phyloP scores from a whole-genome alignment of 2,113 vertebrate species.

The Bambusicola thoracicus region DNA sequence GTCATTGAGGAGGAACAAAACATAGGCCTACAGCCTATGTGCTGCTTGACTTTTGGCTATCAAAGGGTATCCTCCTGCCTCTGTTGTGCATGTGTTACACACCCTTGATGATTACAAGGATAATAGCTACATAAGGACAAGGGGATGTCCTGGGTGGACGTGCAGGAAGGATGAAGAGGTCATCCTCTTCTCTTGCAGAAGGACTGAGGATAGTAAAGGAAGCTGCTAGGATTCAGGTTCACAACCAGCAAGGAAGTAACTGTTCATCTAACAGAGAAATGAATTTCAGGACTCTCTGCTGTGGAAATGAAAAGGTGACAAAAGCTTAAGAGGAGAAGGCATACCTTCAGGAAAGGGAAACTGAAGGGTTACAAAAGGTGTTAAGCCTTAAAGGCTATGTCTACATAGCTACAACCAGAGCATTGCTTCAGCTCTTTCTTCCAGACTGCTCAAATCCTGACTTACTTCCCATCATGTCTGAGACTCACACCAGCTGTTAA shows the following conservation, averaged over 20 bases:
- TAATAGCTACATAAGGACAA: not conserved
- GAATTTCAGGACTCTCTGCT: not conserved
- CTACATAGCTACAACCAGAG: not conserved
- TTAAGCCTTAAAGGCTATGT: not conserved
- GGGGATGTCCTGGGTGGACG: not conserved
- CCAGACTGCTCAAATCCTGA: not conserved
- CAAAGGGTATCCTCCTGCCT: not conserved
- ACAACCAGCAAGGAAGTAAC: not conserved
- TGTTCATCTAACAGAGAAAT: not conserved
- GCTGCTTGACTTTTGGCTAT: not conserved
- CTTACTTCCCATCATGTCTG: rapidly evolving
- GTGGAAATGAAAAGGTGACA: not conserved
- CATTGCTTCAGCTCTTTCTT: not conserved
- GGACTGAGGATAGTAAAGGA: not conserved
- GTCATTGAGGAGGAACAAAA: not conserved
- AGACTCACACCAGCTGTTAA: not conserved
- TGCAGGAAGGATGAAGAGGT: not conserved
- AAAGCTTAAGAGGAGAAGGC: not conserved
- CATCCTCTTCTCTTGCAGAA: not conserved
- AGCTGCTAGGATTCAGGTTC: not conserved
- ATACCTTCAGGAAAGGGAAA: not conserved
- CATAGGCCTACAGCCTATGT: not conserved
- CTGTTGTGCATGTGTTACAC: not conserved
- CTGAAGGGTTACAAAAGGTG: not conserved
- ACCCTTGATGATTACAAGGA: not conserved